phyloP scores from a whole-genome alignment of 1,140 invertebrate species.

The Aphis gossypii region DNA sequence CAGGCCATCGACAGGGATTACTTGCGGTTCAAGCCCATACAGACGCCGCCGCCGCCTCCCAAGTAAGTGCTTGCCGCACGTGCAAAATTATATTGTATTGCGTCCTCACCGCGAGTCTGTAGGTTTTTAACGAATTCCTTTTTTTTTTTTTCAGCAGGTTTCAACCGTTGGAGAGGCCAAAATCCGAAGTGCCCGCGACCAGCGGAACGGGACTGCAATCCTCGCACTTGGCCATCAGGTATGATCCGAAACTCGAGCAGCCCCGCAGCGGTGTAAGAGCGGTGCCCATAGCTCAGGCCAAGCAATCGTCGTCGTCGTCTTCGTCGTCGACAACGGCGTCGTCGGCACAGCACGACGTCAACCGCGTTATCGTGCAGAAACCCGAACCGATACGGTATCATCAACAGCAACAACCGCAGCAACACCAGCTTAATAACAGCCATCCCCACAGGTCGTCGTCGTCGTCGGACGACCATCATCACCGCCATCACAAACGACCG shows the following conservation, averaged over 20 bases:
- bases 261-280: constrained; percentile 45
- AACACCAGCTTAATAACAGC: not conserved
- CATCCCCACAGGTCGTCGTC: not conserved
- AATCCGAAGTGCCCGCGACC: constrained; percentile 13
- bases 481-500: constrained; percentile 11
- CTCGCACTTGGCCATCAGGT: constrained; percentile 47
- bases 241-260: constrained; percentile 49
- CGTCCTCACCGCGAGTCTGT: no score
- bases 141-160: constrained; percentile 7
- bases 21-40: constrained; percentile 49
- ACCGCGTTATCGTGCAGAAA: constrained; percentile 46
- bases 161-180: constrained; percentile 39
- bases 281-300: constrained; percentile 48
- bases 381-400: constrained; percentile 45
- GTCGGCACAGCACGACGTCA: not conserved
- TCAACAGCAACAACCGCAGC: not conserved
- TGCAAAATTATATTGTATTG: no score
- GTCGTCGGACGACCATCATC: not conserved
- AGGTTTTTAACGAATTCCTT: not conserved
- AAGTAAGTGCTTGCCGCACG: constrained; percentile 6
- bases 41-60: constrained; percentile 21
- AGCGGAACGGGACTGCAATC: not conserved
- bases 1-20: constrained; percentile 40
- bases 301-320: not conserved
- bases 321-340: not conserved